Percentiles rank a stretch among this genome's conserved stretches.
Conservation (phyloP, 1,140 invertebrate species). For the Leptinotarsa defecta region DNA sequence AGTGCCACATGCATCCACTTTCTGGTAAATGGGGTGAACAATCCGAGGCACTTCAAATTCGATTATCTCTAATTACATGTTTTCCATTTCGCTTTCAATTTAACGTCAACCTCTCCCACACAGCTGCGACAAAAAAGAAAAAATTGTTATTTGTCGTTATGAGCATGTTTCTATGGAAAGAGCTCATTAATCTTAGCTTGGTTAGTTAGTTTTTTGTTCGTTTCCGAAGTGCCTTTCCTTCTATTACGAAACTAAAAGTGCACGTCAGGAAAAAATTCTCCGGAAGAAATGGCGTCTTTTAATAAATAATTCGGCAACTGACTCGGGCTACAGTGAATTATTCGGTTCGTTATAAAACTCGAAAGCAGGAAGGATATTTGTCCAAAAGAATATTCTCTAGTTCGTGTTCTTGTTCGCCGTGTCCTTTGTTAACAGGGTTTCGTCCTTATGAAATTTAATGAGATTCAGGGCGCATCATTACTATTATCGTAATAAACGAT, state of each 20-base stretch:
- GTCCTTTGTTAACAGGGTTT: no score
- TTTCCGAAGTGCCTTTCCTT: not conserved
- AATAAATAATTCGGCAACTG: not conserved
- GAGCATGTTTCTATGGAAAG: not conserved
- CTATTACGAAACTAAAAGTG: not conserved
- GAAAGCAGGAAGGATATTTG: no score
- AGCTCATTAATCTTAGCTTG: not conserved
- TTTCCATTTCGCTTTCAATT: not conserved
- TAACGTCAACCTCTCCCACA: not conserved
- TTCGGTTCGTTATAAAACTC: no score
- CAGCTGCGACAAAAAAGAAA: not conserved
- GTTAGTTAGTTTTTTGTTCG: not conserved
- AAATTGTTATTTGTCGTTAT: not conserved
- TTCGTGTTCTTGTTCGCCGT: no score
- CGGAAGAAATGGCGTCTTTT: not conserved
- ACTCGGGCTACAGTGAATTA: no score
- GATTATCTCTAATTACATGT: constrained; percentile 3
- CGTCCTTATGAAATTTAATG: no score
- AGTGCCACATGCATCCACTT: no score
- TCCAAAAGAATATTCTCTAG: no score
- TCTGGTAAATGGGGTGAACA: not conserved
- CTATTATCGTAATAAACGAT: no score
- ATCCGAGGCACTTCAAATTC: not conserved
- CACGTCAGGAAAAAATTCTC: not conserved
- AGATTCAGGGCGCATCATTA: no score